Evolutionary conservation across 2,888 invertebrate species (phyloP).

Genomic region (Platycheirus rosarum): DNA sequence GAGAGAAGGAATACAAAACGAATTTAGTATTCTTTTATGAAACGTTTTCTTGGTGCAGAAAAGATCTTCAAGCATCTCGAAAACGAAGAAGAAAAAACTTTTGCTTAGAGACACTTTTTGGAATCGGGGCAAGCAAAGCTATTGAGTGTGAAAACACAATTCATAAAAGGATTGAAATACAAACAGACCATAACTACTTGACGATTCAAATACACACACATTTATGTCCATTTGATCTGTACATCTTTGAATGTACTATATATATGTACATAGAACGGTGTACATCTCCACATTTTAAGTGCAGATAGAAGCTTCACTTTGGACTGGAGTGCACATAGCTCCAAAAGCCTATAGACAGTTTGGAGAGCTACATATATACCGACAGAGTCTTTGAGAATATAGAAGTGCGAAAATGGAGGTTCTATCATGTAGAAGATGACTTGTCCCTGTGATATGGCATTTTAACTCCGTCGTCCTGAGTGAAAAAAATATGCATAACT

Average conservation of each 20-base stretch:
- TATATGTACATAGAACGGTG: conserved; percentile 1
- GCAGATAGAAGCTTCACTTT: conserved; percentile 5
- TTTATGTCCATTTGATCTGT: background rate
- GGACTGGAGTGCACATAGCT: conserved; percentile 1
- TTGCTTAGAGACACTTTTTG: conserved; percentile 32
- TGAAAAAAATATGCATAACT: conserved; percentile 33
- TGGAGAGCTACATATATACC: conserved; percentile 3
- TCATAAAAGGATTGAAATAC: conserved; percentile 42
- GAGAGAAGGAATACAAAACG: background rate
- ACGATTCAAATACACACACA: background rate
- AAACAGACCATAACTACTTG: background rate
- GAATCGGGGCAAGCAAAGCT: conserved; percentile 15
- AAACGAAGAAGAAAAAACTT: background rate
- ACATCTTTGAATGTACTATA: background rate
- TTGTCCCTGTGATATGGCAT: conserved; percentile 1
- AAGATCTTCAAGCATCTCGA: conserved; percentile 3
- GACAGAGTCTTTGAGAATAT: background rate
- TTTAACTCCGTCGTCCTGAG: conserved; percentile 4
- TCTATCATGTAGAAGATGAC: conserved; percentile 28
- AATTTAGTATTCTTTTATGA: conserved; percentile 12
- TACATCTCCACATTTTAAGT: conserved; percentile 16
- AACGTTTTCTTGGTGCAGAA: conserved; percentile 16
- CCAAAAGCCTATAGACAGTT: background rate
- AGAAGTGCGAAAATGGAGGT: conserved; percentile 7
- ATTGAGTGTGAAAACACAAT: conserved; percentile 51